Conservation (phyloP, 2,888 invertebrate genomes). For the Notocelia uddmanniana region DNA sequence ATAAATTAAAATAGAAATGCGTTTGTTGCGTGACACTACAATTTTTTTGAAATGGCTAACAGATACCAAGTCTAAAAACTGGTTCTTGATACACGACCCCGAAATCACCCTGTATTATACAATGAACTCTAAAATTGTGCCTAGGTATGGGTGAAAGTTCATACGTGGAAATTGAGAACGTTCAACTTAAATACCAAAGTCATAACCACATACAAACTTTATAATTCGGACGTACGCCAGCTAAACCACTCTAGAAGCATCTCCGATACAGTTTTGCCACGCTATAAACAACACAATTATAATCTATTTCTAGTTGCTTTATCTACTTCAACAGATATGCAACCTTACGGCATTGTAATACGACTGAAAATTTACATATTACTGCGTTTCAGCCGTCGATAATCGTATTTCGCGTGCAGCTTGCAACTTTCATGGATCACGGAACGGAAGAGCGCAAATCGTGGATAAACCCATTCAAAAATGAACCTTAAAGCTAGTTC, state of each 20-base stretch:
- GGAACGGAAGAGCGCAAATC: neutral
- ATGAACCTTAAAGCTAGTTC: neutral
- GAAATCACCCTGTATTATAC: too few species aligned
- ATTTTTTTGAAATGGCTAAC: too few species aligned
- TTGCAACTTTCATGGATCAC: neutral
- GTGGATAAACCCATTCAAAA: neutral
- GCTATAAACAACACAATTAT: slow-evolving; percentile 26
- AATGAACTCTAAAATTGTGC: too few species aligned
- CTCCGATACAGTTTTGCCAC: slow-evolving; percentile 4
- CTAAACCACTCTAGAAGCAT: slow-evolving; percentile 13
- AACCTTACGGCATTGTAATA: neutral
- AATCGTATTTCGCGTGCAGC: slow-evolving; percentile 15
- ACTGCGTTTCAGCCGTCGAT: slow-evolving; percentile 6
- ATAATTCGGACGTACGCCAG: neutral
- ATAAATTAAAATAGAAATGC: too few species aligned
- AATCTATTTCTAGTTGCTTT: slow-evolving; percentile 22
- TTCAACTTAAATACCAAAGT: neutral
- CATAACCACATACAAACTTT: slow-evolving; percentile 3
- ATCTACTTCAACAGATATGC: neutral
- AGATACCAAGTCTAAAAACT: too few species aligned
- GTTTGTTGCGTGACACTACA: too few species aligned
- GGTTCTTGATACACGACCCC: too few species aligned
- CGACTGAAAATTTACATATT: neutral
- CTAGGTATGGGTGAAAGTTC: too few species aligned
- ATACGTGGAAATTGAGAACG: neutral